phyloP scores from a whole-genome alignment of 2,888 invertebrate genomes.

The Drosophila picticornis region DNA sequence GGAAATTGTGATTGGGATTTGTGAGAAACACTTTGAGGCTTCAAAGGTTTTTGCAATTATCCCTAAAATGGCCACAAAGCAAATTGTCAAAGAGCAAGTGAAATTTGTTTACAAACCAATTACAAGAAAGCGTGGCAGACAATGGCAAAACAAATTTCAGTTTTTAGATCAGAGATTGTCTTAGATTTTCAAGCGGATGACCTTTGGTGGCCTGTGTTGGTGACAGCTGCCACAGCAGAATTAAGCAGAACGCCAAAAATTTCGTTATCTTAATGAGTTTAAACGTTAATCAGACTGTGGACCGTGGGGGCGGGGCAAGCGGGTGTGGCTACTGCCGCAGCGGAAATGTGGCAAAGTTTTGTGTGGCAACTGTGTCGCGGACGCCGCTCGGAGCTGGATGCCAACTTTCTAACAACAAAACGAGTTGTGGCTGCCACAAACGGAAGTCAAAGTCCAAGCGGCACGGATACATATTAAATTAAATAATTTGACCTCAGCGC shows the following conservation, averaged over 20 bases:
- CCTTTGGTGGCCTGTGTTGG: slow-evolving; percentile 60
- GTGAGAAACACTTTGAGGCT: slow-evolving; percentile 49
- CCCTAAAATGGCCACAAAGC: slow-evolving; percentile 56
- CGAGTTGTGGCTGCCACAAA: slow-evolving; percentile 51
- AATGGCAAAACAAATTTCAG: slow-evolving; percentile 71
- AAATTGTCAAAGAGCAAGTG: slow-evolving; percentile 72
- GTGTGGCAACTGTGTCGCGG: slow-evolving; percentile 63
- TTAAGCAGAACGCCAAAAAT: slow-evolving; percentile 76
- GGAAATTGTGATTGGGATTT: slow-evolving; percentile 37
- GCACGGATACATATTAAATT: slow-evolving; percentile 81
- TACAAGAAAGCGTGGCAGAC: slow-evolving; percentile 60
- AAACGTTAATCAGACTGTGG: slow-evolving; percentile 75
- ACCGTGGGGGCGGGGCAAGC: slow-evolving; percentile 14
- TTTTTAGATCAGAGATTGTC: slow-evolving; percentile 28
- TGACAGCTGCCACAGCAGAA: slow-evolving; percentile 69
- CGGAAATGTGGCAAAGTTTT: slow-evolving; percentile 74
- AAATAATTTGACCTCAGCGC: slow-evolving; percentile 76
- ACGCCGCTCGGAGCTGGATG: slow-evolving; percentile 22
- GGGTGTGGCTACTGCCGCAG: slow-evolving; percentile 52
- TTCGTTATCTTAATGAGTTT: slow-evolving; percentile 84
- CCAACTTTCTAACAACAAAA: slow-evolving; percentile 60
- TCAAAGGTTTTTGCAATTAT: slow-evolving; percentile 61
- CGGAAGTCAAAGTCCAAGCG: slow-evolving; percentile 69
- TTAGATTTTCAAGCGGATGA: slow-evolving; percentile 63
- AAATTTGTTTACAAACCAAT: slow-evolving; percentile 80